Evolutionary conservation across 30 jellyfish, hydroid and myxozoan species (phyloP).

Genomic region (Nemopilema nomurai): DNA sequence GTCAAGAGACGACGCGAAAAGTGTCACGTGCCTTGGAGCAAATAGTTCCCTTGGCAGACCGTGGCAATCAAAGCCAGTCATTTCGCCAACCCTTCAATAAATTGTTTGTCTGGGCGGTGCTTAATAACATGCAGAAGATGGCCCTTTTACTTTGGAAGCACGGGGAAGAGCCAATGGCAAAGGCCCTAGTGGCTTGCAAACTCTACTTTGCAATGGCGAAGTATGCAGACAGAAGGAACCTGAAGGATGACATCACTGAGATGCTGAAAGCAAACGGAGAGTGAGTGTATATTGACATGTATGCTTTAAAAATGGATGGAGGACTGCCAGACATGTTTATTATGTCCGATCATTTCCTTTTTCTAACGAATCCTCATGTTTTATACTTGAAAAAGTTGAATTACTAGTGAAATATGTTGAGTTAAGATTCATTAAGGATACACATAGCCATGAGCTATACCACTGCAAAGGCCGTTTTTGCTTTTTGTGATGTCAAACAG

Average conservation of each 20-base stretch:
- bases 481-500: no score
- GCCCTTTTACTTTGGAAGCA: conserved; percentile 80
- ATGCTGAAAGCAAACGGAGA: conserved; percentile 43
- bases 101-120: conserved; percentile 88
- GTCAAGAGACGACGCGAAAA: background rate
- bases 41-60: background rate
- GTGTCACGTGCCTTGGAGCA: background rate
- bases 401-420: no score
- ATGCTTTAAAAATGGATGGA: no score
- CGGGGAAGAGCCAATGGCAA: conserved; percentile 85
- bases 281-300: conserved; percentile 38
- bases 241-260: conserved; percentile 69
- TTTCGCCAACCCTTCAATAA: conserved; percentile 63
- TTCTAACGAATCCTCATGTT: no score
- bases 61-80: background rate
- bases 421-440: no score
- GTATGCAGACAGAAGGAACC: conserved; percentile 61
- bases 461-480: no score
- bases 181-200: conserved; percentile 77
- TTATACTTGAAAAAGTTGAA: no score
- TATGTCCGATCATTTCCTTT: background rate
- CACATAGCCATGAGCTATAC: no score
- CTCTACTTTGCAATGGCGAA: conserved; percentile 67
- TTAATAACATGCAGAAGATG: conserved; percentile 82
- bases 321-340: no score